Percentiles rank a stretch among this genome's conserved stretches.
Evolutionary conservation across 2,888 invertebrate genomes (phyloP).

Genomic region (Diabrotica balteata): DNA sequence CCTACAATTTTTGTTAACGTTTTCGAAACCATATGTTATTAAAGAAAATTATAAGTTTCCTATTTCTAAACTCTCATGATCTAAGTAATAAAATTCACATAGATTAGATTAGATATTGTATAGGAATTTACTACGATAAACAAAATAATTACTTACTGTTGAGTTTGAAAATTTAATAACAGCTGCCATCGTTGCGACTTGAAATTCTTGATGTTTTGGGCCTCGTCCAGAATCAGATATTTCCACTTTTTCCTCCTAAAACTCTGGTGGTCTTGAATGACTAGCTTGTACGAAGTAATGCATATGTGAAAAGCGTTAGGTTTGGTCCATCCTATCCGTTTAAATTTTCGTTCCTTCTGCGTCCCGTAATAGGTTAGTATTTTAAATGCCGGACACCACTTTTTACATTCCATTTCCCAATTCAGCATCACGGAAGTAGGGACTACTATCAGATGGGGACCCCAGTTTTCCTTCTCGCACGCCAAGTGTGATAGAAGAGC

Average conservation of each 20-base stretch:
- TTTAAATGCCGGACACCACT: constrained; percentile 99
- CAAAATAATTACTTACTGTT: constrained; percentile 69
- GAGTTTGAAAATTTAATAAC: constrained; percentile 91
- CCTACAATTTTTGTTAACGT: too few species aligned
- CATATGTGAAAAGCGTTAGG: constrained; percentile 98
- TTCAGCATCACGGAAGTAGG: constrained; percentile 99
- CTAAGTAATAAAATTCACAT: too few species aligned
- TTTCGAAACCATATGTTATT: too few species aligned
- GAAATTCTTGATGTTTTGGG: constrained; percentile 99
- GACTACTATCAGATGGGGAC: constrained; percentile 97
- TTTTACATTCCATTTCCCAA: constrained; percentile 99
- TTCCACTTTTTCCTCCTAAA: constrained; percentile 98
- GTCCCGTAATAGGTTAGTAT: constrained; percentile 98
- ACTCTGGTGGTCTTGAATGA: constrained; percentile 97
- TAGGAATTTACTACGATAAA: background rate
- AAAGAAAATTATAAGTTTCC: too few species aligned
- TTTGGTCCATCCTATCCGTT: constrained; percentile 95
- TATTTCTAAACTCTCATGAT: too few species aligned
- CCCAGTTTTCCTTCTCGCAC: constrained; percentile 92
- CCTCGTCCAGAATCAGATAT: constrained; percentile 96
- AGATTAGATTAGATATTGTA: too few species aligned
- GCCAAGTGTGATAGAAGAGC: constrained; percentile 93
- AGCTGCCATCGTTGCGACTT: constrained; percentile 99
- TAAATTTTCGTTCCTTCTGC: constrained; percentile 92
- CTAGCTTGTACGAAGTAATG: constrained; percentile 97